phyloP scores from a whole-genome alignment of 1,140 invertebrate species.

The Leptinotarsa texana region DNA sequence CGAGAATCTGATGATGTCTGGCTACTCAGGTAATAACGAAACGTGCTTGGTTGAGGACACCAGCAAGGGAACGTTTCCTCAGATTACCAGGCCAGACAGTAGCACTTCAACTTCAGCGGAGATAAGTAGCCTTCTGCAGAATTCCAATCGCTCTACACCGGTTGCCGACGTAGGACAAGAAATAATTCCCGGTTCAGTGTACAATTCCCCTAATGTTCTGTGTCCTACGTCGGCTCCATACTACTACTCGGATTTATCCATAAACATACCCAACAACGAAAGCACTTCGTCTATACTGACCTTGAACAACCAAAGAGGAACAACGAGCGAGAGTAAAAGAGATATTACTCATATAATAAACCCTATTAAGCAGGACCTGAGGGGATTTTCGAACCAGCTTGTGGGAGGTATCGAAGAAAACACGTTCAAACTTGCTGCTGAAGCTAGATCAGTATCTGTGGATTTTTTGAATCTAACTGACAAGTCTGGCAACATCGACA shows the following conservation, averaged over 20 bases:
- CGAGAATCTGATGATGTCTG: constrained; percentile 47
- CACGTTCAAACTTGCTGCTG: constrained; percentile 62
- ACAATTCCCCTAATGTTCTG: constrained; percentile 8
- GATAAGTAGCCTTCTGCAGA: constrained; percentile 43
- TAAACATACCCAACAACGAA: constrained; percentile 45
- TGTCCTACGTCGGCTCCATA: constrained; percentile 65
- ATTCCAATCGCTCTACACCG: constrained; percentile 45
- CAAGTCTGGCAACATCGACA: constrained; percentile 71
- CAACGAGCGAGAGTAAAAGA: constrained; percentile 65
- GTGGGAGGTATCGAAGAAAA: constrained; percentile 34
- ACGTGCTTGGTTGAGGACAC: not conserved
- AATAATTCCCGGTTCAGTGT: constrained; percentile 9
- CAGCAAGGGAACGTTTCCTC: not conserved
- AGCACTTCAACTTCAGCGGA: constrained; percentile 47
- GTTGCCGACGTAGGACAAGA: constrained; percentile 23
- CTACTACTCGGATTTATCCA: constrained; percentile 78
- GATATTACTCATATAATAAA: constrained; percentile 80
- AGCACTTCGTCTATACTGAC: constrained; percentile 44
- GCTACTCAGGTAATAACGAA: constrained; percentile 1
- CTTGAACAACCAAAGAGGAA: constrained; percentile 70
- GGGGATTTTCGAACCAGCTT: constrained; percentile 20
- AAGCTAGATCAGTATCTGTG: constrained; percentile 67
- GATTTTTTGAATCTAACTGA: constrained; percentile 69
- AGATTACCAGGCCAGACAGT: constrained; percentile 40
- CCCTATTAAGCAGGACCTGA: constrained; percentile 63